Evolutionary conservation across 2,797 vertebrate species (phyloP), one percentile per base, ranked within the genome.

Genomic region (Schizopygopsis pylzovi): DNA sequence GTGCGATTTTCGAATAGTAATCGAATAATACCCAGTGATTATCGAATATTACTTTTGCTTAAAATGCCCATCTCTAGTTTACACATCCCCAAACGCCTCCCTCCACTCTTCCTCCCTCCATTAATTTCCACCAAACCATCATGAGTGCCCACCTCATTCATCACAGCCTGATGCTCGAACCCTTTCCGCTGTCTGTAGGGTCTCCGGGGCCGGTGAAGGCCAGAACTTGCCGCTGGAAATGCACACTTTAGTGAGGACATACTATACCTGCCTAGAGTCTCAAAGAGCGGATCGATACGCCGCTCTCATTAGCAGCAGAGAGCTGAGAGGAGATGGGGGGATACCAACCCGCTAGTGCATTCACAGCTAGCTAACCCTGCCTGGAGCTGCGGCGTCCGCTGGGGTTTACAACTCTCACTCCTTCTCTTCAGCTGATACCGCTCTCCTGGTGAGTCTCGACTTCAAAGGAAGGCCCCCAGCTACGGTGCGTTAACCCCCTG

Each of bases 381-480:
- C 77, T 54, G 37, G 2, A 85, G 79, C 54, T 13, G 84, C 10
- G 41, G 52, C 20, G 84, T 85, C 77, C 43, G 3, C 67, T 85
- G 84, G 84, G 84, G 67, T 72, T 63, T 84, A 90, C 90, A 88
- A 91, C 79, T 86, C 65, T 52, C 86, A 77, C 77, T 63, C 28
- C 68, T 16, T 81, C 82, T 77, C 43, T 39, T 20, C 47, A 18
- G 70, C 65, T 76, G 72, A 80, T 79, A 54, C 45, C 8, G 6
- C 85, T 65, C 83, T 81, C 63, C 70, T 82, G 79, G 75, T 61
- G 43, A 72, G 81, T 67, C 86, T 76, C 68, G 12, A 92, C 91
- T 94, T 95, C 93, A 95, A 96, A 95, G 90, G 80, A 72, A 85
- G 89, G 88, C 92, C 92, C 89, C 87, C 91, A 90, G 92, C 90